A percentile compares a stretch with the other conserved stretches of the same genome.
Conservation (phyloP, 2,113 vertebrate genomes). For the Corythoichthys haematopterus region DNA sequence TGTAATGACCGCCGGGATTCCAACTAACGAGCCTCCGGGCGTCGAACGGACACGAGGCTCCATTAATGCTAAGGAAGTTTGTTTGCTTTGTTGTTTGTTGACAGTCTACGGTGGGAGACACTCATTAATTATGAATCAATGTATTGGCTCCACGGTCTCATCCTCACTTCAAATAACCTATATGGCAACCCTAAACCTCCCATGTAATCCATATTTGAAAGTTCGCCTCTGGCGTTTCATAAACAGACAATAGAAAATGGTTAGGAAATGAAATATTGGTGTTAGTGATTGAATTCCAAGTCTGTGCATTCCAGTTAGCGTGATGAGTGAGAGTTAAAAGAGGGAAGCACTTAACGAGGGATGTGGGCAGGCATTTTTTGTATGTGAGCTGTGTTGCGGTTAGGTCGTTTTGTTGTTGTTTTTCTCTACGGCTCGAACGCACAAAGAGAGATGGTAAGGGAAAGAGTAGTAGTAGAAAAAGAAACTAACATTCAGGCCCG, state of each 20-base stretch:
- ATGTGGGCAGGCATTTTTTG: constrained; percentile 22
- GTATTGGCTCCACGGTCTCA: background rate
- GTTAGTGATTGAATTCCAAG: background rate
- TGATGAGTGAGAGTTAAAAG: constrained; percentile 52
- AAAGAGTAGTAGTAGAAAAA: constrained; percentile 15
- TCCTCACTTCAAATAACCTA: background rate
- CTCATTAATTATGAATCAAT: background rate
- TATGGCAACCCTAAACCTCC: background rate
- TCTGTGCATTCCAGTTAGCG: constrained; percentile 14
- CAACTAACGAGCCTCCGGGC: constrained; percentile 60
- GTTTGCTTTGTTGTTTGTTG: constrained; percentile 6
- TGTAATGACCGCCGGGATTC: constrained; percentile 53
- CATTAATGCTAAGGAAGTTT: constrained; percentile 63
- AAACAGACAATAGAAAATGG: background rate
- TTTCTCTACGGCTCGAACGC: constrained; percentile 50
- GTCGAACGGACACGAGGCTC: constrained; percentile 52
- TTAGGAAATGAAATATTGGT: background rate
- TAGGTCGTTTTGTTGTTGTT: constrained; percentile 24
- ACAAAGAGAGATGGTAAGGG: constrained; percentile 44
- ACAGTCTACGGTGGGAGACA: background rate
- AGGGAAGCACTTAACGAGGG: constrained; percentile 33
- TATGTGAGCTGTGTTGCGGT: constrained; percentile 50
- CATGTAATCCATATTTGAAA: background rate
- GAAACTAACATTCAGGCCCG: constrained; percentile 21
- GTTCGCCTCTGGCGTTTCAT: background rate